Base-by-base conservation (phyloP, 2,888 invertebrate genomes). In the Limenitis camilla region DNA sequence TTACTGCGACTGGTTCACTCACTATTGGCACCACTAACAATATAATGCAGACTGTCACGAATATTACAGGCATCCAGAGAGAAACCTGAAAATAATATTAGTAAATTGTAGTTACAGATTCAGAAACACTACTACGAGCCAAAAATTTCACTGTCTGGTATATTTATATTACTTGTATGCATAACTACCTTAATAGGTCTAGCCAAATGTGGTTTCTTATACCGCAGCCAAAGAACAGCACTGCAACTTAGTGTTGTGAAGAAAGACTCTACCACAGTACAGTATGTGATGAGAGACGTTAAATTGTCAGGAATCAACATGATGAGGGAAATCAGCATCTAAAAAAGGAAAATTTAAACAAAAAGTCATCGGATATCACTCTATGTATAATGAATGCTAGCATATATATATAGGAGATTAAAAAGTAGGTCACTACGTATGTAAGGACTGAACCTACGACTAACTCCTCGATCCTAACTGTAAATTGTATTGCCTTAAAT, bases 211-310 rank as follows among this genome's bases (percentile, higher is more conserved):
- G 97, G 97, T 61, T 89, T 85, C 70, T 91, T 95, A 81, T 93
- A 94, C 36, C 97, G 89, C 59, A 97, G 88, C 89, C 93, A 96
- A 30, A 97, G 79, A 57, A 97, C 90, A 1, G 95, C 96, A 56
- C 92, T 91, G 41, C 97, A 94, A 36, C 96, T 95, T 32, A 96
- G 76, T 74, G 94, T 94, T 43, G 96, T 96, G 82, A 97, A 97
- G 76, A 96, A 93, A 28, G 96, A 95, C 79, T 97, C 97, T 40
- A 97, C 96, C 67, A 97, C 95, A 51, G 94, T 95, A 68, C 95
- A 93, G 75, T 97, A 97, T 3, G 96, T 96, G 66, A 97, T 97
- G 48, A 97, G 88, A 29, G 93, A 91, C 67, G 94, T 94, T 47
- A 97, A 91, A 80, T 97, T 94, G 71, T 92, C 92, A 5, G 94